These are phyloP conservation scores for Orchesellides sinensis DNA, from an alignment of 2,888 invertebrate genomes.

Conservation along the genomic window DNA sequence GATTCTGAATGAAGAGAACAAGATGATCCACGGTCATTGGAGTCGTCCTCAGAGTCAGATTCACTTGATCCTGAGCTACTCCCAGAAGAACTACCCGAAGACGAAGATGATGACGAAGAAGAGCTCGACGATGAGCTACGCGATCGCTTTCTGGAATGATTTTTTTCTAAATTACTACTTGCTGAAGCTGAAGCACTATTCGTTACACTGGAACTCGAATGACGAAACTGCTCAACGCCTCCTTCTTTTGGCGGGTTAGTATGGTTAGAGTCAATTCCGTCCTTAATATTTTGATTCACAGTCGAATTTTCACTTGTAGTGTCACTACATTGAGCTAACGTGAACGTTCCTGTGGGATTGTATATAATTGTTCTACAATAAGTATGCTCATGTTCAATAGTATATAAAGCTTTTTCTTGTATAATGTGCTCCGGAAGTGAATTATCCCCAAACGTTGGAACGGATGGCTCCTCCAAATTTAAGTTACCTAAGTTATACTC, in stretches of 20 bases:
- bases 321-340: background rate
- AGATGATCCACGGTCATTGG: constrained; percentile 23
- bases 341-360: background rate
- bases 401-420: constrained; percentile 68
- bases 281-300: no score
- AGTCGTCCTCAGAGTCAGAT: constrained; percentile 43
- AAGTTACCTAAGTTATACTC: background rate
- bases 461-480: constrained; percentile 52
- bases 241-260: background rate
- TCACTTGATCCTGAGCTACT: constrained; percentile 56
- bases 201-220: background rate
- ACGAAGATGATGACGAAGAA: constrained; percentile 55
- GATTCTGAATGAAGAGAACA: background rate
- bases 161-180: background rate
- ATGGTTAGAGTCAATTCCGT: no score
- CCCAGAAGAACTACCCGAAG: constrained; percentile 33
- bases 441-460: constrained; percentile 71
- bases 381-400: constrained; percentile 70
- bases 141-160: constrained; percentile 77
- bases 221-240: background rate
- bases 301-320: background rate
- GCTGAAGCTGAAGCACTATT: background rate
- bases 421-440: constrained; percentile 71
- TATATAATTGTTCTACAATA: constrained; percentile 35
- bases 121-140: constrained; percentile 82